phyloP scores from a whole-genome alignment of 2,113 vertebrate species.

The Notechis scutatus region DNA sequence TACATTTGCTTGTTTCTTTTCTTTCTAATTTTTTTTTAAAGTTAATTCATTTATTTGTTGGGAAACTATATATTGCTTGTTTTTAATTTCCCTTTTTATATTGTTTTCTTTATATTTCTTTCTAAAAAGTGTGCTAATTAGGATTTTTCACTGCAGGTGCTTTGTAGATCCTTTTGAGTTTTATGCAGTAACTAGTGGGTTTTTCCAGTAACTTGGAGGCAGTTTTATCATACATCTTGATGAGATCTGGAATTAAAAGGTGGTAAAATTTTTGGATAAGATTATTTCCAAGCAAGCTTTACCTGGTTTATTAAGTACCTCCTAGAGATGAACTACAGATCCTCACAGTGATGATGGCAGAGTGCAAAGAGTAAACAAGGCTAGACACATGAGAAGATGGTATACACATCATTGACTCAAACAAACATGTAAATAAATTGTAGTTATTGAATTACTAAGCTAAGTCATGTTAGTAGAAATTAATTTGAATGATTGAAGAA shows the following conservation, averaged over 20 bases:
- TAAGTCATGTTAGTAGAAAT: background rate
- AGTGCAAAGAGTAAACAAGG: background rate
- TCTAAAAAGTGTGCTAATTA: background rate
- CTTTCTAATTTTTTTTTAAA: background rate
- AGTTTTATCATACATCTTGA: background rate
- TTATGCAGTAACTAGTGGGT: background rate
- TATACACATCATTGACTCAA: background rate
- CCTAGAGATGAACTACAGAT: background rate
- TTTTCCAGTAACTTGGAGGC: background rate
- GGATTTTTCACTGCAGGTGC: background rate
- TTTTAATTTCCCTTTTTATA: background rate
- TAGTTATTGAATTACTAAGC: background rate
- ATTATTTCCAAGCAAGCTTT: background rate
- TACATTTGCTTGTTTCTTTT: background rate
- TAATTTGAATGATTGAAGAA: background rate
- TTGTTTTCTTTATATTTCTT: background rate
- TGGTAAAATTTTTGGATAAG: background rate
- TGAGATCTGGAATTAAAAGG: background rate
- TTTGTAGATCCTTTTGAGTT: background rate
- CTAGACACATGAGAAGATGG: background rate
- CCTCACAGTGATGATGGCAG: background rate
- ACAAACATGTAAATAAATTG: background rate
- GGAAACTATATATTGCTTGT: background rate
- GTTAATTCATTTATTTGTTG: background rate
- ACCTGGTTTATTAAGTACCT: background rate